phyloP scores from a whole-genome alignment of 2,113 vertebrate species.

The Myrmophylax atrothorax region DNA sequence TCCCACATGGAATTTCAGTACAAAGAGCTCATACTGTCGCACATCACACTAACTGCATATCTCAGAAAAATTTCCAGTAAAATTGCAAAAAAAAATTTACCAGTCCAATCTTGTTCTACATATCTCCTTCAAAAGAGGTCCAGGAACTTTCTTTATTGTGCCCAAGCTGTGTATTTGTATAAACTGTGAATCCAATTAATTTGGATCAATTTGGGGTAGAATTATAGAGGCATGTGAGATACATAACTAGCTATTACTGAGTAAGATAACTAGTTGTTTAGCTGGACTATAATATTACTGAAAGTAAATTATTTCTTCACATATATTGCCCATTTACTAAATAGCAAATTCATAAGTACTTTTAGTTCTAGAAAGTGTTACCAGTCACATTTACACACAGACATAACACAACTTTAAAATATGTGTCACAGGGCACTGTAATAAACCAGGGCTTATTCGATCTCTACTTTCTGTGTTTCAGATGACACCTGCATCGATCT shows the following conservation, averaged over 20 bases:
- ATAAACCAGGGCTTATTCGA: background rate
- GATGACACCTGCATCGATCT: background rate
- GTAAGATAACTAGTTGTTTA: background rate
- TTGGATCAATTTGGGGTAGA: background rate
- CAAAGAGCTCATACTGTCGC: background rate
- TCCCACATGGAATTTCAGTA: conserved; percentile 26
- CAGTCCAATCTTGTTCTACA: background rate
- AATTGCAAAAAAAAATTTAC: background rate
- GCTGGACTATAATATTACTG: background rate
- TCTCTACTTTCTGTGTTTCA: background rate
- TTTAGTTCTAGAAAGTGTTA: background rate
- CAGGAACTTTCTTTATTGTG: background rate
- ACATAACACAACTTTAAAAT: background rate
- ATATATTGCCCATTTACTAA: background rate
- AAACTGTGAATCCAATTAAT: background rate
- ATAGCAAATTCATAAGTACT: background rate
- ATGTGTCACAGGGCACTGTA: background rate
- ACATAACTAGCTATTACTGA: background rate
- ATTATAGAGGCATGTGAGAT: background rate
- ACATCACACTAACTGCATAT: background rate
- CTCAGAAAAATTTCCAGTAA: background rate
- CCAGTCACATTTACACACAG: background rate
- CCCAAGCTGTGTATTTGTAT: background rate
- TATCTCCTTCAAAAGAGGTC: background rate
- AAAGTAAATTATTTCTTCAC: background rate